Base-by-base conservation (phyloP, 2,888 invertebrate species). In the Lycaena phlaeas region DNA sequence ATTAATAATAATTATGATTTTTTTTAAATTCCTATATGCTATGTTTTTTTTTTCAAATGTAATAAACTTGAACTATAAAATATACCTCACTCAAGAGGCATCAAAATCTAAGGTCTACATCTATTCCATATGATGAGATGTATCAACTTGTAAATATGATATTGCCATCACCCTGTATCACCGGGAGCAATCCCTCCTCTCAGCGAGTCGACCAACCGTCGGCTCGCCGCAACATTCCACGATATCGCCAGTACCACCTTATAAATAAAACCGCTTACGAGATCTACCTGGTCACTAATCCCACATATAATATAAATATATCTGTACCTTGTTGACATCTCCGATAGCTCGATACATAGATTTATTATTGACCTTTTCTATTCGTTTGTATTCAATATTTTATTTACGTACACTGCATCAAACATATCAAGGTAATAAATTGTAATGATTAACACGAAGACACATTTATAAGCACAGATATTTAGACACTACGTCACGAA, bases 181-280 rank as follows among this genome's bases (percentile, higher is more conserved):
- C 26, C 22, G 45, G 36, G 50, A 43, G 49, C 50, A 50, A 49
- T 46, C 49, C 57, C 61, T 65, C 63, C 59, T 59, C 52, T 54
- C 56, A 49, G 51, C 52, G 51, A 49, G 46, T 51, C 55, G 52
- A 51, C 60, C 61, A 61, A 61, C 64, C 62, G 64, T 57, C 53
- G 59, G 41, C 42, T 45, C 56, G 53, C 57, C 68, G 54, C 68
- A 65, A 60, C 78, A 81, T 82, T 81, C 81, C 78, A 69, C 65
- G 71, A 74, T 74, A 74, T 64, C 61, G 61, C 70, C 57, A 67
- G 66, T 68, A 69, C 63, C 64, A 63, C 66, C 67, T 72, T 74
- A 73, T 77, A 78, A 78, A 78, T 79, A 79, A 70, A 70, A 68
- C 61, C 65, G 60, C 66, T 68, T 71, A 75, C 71, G 62, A 55